Evolutionary conservation across 2,113 vertebrate genomes (phyloP), one percentile per base, ranked within the genome.

Genomic region (Bucco capensis): DNA sequence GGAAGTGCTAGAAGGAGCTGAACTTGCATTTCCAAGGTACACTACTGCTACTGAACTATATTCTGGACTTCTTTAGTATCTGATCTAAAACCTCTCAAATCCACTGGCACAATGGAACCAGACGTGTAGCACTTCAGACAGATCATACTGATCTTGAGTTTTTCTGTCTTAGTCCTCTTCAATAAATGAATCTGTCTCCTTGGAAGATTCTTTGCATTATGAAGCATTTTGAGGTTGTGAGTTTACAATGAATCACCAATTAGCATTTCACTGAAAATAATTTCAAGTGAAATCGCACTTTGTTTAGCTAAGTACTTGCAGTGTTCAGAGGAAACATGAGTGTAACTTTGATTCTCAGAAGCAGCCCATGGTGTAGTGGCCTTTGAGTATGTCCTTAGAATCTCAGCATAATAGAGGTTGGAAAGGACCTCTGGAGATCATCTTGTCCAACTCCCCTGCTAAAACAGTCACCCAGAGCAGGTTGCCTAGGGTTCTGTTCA

Each of bases 271-370:
- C 12, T 51, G 54, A 60, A 85, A 87, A 83, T 69, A 91, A 87
- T 60, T 81, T 83, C 70, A 67, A 33, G 65, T 86, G n/a, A 86
- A 78, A 73, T 67, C 3, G 3, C 17, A 33, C 11, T 65, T 81
- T 77, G 70, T 91, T 75, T 81, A 5, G n/a, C 71, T 9, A 82
- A 23, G 14, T 75, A 51, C 71, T 79, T 96, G 82, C 54, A 33
- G 15, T 27, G 13, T 78, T 83, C 83, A 60, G 70, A 86, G 89
- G 69, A 93, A 71, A 51, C 24, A 6, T 27, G 24, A 25, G 40
- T 54, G 42, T 64, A 31, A 53, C 81, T 84, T 89, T 82, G 74
- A 74, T 79, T 96, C 83, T 92, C 22, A 56, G 35, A 87, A 73
- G 53, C 46, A 37, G 14, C 38, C 80, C 16, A 2, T 47, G 15